Base-by-base conservation (phyloP, 2,113 vertebrate species). In the Pomatorhinus ruficollis region DNA sequence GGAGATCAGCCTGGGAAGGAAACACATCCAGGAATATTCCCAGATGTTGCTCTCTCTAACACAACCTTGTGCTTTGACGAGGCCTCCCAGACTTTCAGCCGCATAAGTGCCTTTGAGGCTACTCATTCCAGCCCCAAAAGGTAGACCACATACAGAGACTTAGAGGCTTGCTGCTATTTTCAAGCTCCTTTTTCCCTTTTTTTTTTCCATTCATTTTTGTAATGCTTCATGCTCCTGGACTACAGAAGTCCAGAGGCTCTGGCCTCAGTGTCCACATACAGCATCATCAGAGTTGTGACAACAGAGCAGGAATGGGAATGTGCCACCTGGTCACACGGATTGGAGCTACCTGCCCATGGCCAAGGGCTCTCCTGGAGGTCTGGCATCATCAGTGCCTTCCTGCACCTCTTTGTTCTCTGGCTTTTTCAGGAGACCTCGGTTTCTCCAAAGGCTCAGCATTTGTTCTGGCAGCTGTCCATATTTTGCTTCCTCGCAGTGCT, bases 381-480 rank as follows among this genome's bases (percentile, higher is more conserved):
- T 63, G 50, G 57, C 17, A 10, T 6, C 68, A 27, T 30, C 5
- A 25, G 40, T 56, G 50, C 83, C 71, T 83, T 66, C 68, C 66
- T 74, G 60, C 31, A 50, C 56, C 83, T 93, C 80, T 88, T 92
- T 68, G 21, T 77, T 88, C 87, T 22, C 68, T 27, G 15, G 5
- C 6, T 79, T 71, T 66, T 80, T 30, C 84, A 66, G 0, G 30
- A 95, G 84, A 45, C 53, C 79, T 86, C 7, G 0, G 8, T 68
- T 91, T 92, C 90, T 93, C 93, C 59, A 90, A 87, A 77, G 94
- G 71, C 39, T 66, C 76, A 83, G 69, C 90, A 78, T 96, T 97
- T 93, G 83, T 96, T 90, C 96, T 96, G 96, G 95, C 96, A 95
- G 52, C 76, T 6, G 3, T 83, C 92, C 96, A 83, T 78, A 68